A percentile compares a stretch with the other conserved stretches of the same genome.
Evolutionary conservation across 2,888 invertebrate species (phyloP).

Genomic region (Hypomecis punctinalis): DNA sequence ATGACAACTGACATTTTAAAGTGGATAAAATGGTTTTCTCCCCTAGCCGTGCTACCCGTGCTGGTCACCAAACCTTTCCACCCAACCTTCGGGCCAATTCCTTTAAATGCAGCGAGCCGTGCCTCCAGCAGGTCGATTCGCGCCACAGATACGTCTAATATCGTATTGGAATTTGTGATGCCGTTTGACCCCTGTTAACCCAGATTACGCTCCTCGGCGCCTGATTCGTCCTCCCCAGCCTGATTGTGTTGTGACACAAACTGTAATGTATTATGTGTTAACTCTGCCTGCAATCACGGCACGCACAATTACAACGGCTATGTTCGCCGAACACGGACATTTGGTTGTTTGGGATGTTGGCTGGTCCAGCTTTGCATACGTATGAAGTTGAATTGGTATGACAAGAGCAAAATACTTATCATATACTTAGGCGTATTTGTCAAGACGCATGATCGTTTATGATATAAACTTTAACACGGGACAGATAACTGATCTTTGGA

Average conservation of each 20-base stretch:
- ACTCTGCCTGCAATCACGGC: constrained; percentile 84
- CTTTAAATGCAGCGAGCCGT: constrained; percentile 51
- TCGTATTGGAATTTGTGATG: constrained; percentile 89
- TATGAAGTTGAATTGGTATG: too few species aligned
- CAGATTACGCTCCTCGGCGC: constrained; percentile 87
- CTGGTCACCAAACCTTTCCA: constrained; percentile 22
- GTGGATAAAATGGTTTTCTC: too few species aligned
- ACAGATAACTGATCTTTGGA: too few species aligned
- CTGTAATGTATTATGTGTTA: constrained; percentile 86
- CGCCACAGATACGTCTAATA: constrained; percentile 85
- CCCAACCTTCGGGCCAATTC: constrained; percentile 33
- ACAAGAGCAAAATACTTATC: too few species aligned
- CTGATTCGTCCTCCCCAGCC: constrained; percentile 84
- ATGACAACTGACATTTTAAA: too few species aligned
- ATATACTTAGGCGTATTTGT: too few species aligned
- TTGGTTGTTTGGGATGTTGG: constrained; percentile 36
- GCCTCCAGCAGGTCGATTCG: constrained; percentile 78
- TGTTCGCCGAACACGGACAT: constrained; percentile 73
- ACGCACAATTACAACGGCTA: constrained; percentile 80
- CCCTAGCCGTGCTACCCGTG: too few species aligned
- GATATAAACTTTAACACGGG: too few species aligned
- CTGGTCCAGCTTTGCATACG: not conserved
- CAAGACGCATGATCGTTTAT: too few species aligned
- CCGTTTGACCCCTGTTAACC: constrained; percentile 91
- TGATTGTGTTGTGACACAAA: constrained; percentile 86